phyloP scores from a whole-genome alignment of 2,113 vertebrate species.

The Eptesicus fuscus region DNA sequence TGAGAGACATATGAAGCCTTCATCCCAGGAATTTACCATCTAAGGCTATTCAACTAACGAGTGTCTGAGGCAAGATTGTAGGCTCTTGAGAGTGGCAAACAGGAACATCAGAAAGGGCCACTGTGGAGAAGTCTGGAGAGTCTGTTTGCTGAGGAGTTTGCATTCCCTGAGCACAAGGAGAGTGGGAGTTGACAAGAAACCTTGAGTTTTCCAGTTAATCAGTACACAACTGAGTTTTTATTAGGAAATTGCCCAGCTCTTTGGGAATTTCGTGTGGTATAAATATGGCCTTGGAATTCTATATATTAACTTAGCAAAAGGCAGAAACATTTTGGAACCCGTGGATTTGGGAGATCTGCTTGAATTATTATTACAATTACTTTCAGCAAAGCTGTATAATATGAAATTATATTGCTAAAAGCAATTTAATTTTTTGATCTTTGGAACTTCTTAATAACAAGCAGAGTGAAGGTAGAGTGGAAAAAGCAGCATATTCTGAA shows the following conservation, averaged over 20 bases:
- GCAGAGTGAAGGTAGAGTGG: neutral
- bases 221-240: neutral
- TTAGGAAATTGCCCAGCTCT: conserved; percentile 30
- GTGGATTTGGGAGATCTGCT: neutral
- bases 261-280: conserved; percentile 22
- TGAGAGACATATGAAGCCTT: neutral
- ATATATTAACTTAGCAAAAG: neutral
- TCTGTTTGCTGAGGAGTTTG: neutral
- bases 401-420: neutral
- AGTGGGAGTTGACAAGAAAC: conserved; percentile 22
- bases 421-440: conserved; percentile 18
- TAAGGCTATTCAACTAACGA: neutral
- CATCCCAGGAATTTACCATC: neutral
- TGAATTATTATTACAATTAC: neutral
- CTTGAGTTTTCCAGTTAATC: conserved; percentile 47
- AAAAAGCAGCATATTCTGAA: conserved; percentile 14
- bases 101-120: neutral
- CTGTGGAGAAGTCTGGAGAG: neutral
- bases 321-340: neutral
- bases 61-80: neutral
- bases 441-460: conserved; percentile 27
- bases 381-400: conserved; percentile 6
- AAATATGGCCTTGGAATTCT: conserved; percentile 35
- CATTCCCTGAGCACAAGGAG: neutral
- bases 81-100: neutral